These are phyloP conservation scores for Callaeas wilsoni DNA, from an alignment of 2,113 vertebrate species.

Conservation along the genomic window DNA sequence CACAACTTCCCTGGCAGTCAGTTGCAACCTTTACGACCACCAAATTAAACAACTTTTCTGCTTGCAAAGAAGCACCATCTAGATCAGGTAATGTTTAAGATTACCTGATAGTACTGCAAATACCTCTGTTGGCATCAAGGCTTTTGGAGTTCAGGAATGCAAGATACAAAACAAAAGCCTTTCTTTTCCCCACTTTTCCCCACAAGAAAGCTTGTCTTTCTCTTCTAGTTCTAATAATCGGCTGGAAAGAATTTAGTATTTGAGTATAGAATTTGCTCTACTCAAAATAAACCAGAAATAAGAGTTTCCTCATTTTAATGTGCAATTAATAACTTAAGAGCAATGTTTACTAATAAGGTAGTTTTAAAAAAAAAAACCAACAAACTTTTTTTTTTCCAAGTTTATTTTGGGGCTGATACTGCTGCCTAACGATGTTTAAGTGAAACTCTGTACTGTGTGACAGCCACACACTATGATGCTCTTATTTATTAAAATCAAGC, in stretches of 20 bases:
- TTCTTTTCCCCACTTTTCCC: neutral
- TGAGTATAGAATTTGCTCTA: neutral
- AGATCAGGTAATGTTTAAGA: neutral
- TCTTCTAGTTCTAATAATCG: neutral
- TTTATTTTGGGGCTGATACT: neutral
- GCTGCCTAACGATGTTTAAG: neutral
- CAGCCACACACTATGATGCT: neutral
- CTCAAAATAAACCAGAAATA: neutral
- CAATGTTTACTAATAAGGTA: neutral
- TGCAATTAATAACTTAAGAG: neutral
- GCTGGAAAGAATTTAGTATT: neutral
- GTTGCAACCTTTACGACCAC: neutral
- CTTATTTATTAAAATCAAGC: neutral
- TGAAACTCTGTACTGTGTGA: neutral
- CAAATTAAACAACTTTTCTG: neutral
- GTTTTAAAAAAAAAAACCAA: neutral
- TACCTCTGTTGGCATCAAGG: neutral
- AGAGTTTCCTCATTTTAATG: neutral
- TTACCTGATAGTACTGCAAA: neutral
- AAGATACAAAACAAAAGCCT: neutral
- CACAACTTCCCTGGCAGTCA: neutral
- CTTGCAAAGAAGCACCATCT: neutral
- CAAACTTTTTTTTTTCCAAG: neutral
- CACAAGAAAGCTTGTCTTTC: no score
- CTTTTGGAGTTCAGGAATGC: neutral